Evolutionary conservation across 2,797 vertebrate species (phyloP), one percentile per base, ranked within the genome.

Genomic region (Botia kubotai): DNA sequence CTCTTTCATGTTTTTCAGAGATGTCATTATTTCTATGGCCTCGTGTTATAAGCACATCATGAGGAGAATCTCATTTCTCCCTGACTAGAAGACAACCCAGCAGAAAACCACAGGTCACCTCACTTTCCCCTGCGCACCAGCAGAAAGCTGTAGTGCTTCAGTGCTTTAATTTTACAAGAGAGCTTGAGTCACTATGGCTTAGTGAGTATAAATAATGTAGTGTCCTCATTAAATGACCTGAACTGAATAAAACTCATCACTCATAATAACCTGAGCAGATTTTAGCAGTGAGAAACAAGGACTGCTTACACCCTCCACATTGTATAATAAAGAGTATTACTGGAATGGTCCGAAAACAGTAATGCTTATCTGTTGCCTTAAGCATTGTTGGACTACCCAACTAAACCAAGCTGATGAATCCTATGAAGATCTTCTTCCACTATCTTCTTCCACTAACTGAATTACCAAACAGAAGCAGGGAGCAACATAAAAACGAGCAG

Each of bases 131-230:
- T 21, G 14, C 48, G 23, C 2, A 52, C 36, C 6, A 5, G 10
- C 53, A 14, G 21, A 43, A 71, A n/a, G n/a, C n/a, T n/a, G n/a
- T n/a, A n/a, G n/a, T 17, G 46, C 60, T 60, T 70, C 58, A 10
- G 14, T 53, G 58, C 21, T 58, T 55, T 79, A 19, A 19, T 10
- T 53, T 17, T 55, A 21, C 63, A 65, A 62, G 52, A 39, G 48
- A 46, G 13, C 36, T 77, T 10, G 8, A 70, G 55, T 70, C 76
- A 78, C 13, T 57, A n/a, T 53, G 58, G 50, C 5, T 36, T 17
- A 57, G 60, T 55, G 50, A 29, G 33, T 71, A 74, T 67, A 46
- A 80, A 80, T 74, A 48, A 80, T 68, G 21, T 26, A 67, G 71
- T 48, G 70, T 67, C 52, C 71, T 73, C 17, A 13, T 67, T 67